Evolutionary conservation across 2,888 invertebrate species (phyloP).

Genomic region (Candidula unifasciata): DNA sequence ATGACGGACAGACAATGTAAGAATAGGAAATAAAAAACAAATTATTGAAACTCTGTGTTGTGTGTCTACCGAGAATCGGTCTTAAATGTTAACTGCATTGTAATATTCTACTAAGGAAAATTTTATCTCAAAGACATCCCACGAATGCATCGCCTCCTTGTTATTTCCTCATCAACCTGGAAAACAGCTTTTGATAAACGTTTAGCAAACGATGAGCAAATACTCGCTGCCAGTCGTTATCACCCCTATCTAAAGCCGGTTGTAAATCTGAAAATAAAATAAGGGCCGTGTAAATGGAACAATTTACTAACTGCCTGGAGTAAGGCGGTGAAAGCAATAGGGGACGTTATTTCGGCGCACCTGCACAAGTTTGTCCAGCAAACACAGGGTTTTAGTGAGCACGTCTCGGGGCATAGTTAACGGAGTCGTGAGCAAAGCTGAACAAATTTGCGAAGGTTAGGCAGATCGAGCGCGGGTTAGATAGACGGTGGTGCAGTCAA

Average conservation of each 20-base stretch:
- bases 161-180: background rate
- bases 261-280: constrained; percentile 23
- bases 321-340: background rate
- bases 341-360: constrained; percentile 18
- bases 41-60: no score
- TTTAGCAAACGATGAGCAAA: constrained; percentile 3
- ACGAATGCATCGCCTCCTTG: background rate
- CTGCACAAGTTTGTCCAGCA: constrained; percentile 41
- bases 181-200: background rate
- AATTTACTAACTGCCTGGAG: background rate
- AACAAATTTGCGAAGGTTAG: constrained; percentile 22
- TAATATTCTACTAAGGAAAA: no score
- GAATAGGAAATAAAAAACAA: no score
- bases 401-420: constrained; percentile 5
- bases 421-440: constrained; percentile 32
- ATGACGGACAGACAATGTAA: no score
- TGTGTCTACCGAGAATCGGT: no score
- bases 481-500: constrained; percentile 8
- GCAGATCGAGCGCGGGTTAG: background rate
- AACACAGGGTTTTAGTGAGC: constrained; percentile 22
- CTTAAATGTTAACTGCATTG: no score
- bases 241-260: background rate
- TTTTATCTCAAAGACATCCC: no score
- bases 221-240: constrained; percentile 1
- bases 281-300: background rate